Percentiles rank a stretch among this genome's conserved stretches.
Evolutionary conservation across 2,888 invertebrate species (phyloP).

Genomic region (Vanessa cardui): DNA sequence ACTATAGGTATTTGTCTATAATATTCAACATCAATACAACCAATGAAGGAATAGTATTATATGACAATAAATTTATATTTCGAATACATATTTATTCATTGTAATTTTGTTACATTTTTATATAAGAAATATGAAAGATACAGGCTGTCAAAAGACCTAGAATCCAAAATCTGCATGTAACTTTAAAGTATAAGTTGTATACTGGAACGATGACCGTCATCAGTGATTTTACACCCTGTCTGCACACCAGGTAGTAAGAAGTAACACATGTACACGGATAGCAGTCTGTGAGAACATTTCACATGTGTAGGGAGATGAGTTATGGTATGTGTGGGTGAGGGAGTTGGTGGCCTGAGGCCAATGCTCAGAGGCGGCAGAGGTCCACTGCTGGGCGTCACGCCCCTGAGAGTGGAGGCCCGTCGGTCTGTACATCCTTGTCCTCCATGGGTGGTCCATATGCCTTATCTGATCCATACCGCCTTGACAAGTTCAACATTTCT

Average conservation of each 20-base stretch:
- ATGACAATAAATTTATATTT: conserved; percentile 40
- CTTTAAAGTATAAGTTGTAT: conserved; percentile 23
- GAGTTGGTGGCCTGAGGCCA: conserved; percentile 40
- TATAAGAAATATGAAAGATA: conserved; percentile 58
- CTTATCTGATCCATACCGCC: conserved; percentile 86
- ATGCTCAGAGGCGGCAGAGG: conserved; percentile 57
- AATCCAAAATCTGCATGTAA: conserved; percentile 62
- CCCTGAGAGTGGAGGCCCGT: conserved; percentile 70
- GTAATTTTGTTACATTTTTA: conserved; percentile 29
- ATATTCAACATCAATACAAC: conserved; percentile 64
- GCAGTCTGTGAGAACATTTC: conserved; percentile 27
- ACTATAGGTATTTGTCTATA: conserved; percentile 42
- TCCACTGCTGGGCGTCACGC: conserved; percentile 72
- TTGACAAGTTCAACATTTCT: conserved; percentile 92
- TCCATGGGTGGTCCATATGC: conserved; percentile 82
- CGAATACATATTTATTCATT: conserved; percentile 25
- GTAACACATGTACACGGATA: conserved; percentile 30
- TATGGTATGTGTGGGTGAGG: conserved; percentile 15
- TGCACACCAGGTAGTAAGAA: conserved; percentile 24
- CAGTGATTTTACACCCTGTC: conserved; percentile 13
- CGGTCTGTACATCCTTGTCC: conserved; percentile 90
- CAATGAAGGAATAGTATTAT: conserved; percentile 47
- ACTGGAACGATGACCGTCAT: conserved; percentile 26
- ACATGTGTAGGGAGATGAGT: conserved; percentile 21
- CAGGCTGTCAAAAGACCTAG: conserved; percentile 71